Evolutionary conservation across 2,888 invertebrate species (phyloP), one percentile per base, ranked within the genome.

Genomic region (Drosophila histrio): DNA sequence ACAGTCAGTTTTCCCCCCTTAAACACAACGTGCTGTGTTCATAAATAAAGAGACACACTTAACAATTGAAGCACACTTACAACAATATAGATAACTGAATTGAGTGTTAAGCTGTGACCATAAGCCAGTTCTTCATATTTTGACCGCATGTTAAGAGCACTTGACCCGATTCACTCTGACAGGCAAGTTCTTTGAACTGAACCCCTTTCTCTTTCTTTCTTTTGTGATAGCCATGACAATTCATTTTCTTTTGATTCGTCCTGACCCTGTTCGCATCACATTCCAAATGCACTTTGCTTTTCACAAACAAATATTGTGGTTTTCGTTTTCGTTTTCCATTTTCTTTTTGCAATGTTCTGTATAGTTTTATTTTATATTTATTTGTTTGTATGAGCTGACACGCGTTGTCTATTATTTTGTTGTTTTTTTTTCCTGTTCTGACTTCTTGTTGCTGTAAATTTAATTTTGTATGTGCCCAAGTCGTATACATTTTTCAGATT

Each of bases 401-500:
- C 59, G 59, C 53, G 43, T 34, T 53, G 77, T 53, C 57, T 72
- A 50, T 49, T 58, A 44, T 26, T 62, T 34, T 61, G 43, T 62
- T 32, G 62, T 47, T 30, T 41, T 9, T 49, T 43, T 24, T 15
- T 24, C 8, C 30, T 57, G 26, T 24, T 39, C 54, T 39, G 44
- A 15, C 44, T 60, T 63, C 6, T 26, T 52, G 43, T 47, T 54
- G 50, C 60, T 49, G 50, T 54, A 47, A 60, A 88, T 88, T 73
- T 72, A 70, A 83, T 83, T 83, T 70, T 77, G 68, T 67, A 58
- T 79, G 63, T 62, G 71, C 79, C 41, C 59, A 66, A 85, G 69
- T 64, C 43, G 67, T 52, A 72, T 59, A 87, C 80, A 87, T 82
- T 73, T 88, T 83, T 77, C 71, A 73, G 84, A 83, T 88, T 80